A percentile compares a stretch with the other conserved stretches of the same genome.
Conservation (phyloP, 2,888 invertebrate genomes). For the Harpalus rubripes region DNA sequence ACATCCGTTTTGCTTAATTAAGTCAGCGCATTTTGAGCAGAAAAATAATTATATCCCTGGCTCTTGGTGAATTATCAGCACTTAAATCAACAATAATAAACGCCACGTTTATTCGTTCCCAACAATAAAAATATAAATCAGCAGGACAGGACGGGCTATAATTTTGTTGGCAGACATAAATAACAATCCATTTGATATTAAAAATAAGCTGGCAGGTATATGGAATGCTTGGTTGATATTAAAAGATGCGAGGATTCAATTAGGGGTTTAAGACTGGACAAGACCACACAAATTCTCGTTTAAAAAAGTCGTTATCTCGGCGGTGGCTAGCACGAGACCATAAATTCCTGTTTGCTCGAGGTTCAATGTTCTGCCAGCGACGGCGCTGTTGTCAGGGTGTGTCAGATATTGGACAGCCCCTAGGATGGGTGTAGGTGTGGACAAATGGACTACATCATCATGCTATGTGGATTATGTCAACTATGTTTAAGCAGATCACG, state of each 20-base stretch:
- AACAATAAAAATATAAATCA: constrained; percentile 53
- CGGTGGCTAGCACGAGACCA: constrained; percentile 24
- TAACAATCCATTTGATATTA: constrained; percentile 44
- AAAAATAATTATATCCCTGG: constrained; percentile 29
- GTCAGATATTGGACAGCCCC: constrained; percentile 23
- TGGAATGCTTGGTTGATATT: constrained; percentile 30
- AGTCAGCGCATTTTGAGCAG: constrained; percentile 14
- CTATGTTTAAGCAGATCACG: constrained; percentile 22
- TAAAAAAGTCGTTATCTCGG: constrained; percentile 55
- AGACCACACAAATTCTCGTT: constrained; percentile 65
- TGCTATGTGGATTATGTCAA: constrained; percentile 14
- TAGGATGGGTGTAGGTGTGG: constrained; percentile 39
- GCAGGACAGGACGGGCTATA: constrained; percentile 48
- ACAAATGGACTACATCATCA: constrained; percentile 7
- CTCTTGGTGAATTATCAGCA: constrained; percentile 19
- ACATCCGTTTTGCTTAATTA: constrained; percentile 30
- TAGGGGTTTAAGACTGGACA: constrained; percentile 49
- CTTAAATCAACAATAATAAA: constrained; percentile 55
- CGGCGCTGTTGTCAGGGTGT: constrained; percentile 30
- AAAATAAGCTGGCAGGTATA: constrained; percentile 19
- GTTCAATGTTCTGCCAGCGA: constrained; percentile 30
- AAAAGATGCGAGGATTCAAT: constrained; percentile 55
- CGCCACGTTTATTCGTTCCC: constrained; percentile 27
- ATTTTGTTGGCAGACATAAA: constrained; percentile 47
- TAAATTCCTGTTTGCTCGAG: constrained; percentile 54